Percentiles rank a stretch among this genome's conserved stretches.
Conservation (phyloP, 2,113 vertebrate species). For the Merops nubicus region DNA sequence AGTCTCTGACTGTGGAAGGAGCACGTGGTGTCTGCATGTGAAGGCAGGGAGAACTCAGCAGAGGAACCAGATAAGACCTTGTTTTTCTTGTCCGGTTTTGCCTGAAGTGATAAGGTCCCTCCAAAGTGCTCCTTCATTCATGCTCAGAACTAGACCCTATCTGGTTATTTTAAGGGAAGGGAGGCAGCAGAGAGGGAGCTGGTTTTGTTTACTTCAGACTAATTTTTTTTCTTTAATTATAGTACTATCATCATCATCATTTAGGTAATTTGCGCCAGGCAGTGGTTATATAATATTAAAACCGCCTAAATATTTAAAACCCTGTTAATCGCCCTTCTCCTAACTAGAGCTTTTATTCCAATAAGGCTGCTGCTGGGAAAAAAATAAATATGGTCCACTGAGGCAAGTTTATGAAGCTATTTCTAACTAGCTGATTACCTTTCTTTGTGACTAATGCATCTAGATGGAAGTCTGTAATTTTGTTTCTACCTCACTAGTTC, state of each 20-base stretch:
- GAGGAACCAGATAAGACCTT: neutral
- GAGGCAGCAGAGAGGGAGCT: neutral
- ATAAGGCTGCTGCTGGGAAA: neutral
- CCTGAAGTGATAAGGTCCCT: neutral
- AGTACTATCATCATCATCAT: neutral
- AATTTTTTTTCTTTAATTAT: neutral
- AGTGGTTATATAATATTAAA: neutral
- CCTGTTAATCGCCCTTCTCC: slow-evolving; percentile 4
- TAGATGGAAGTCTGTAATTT: slow-evolving; percentile 25
- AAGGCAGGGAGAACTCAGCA: fast-evolving
- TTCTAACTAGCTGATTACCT: slow-evolving; percentile 50
- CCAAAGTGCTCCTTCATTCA: neutral
- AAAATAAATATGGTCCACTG: slow-evolving; percentile 40
- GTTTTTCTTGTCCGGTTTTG: neutral
- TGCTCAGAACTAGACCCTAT: fast-evolving
- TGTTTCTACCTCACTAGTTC: slow-evolving; percentile 1
- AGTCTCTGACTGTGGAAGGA: fast-evolving
- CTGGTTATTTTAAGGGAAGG: neutral
- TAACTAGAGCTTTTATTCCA: slow-evolving; percentile 16
- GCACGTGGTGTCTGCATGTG: fast-evolving
- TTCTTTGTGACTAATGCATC: slow-evolving; percentile 29
- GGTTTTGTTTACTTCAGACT: neutral
- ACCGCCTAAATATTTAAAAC: neutral
- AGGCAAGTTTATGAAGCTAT: slow-evolving; percentile 4
- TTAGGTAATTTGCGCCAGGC: neutral